phyloP scores from a whole-genome alignment of 2,797 vertebrate genomes.

The Lagodon rhomboides region DNA sequence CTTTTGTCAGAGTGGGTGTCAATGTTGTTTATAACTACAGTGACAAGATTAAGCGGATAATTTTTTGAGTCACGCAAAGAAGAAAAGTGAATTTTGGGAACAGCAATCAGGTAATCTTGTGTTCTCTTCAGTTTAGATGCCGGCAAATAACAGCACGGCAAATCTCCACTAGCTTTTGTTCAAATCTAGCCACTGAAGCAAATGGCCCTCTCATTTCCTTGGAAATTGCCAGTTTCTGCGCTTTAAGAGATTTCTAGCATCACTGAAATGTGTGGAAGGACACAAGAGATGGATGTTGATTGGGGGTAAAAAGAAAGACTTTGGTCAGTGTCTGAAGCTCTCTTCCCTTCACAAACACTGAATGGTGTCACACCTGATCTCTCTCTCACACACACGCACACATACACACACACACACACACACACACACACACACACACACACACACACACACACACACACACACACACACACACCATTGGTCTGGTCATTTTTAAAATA shows the following conservation, averaged over 20 bases:
- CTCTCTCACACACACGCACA: not conserved
- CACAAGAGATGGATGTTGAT: conserved; percentile 81
- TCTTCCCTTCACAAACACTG: conserved; percentile 28
- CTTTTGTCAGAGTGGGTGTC: no score
- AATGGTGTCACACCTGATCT: conserved; percentile 35
- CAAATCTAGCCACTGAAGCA: conserved; percentile 68
- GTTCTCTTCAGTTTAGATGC: no score
- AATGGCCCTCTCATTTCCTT: conserved; percentile 63
- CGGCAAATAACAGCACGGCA: conserved; percentile 3
- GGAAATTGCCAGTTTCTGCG: conserved; percentile 54
- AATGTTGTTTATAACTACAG: no score
- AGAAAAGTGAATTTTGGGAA: no score
- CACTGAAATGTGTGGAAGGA: conserved; percentile 69
- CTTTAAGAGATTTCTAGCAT: conserved; percentile 52
- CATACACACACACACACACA: not conserved
- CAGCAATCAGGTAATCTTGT: no score
- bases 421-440: not conserved
- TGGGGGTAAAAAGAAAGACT: conserved; percentile 17
- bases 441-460: conserved; percentile 1
- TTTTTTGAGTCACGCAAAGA: no score
- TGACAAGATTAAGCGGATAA: no score
- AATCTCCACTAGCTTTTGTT: conserved; percentile 63
- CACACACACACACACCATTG: not conserved
- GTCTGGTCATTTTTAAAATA: conserved; percentile 58
- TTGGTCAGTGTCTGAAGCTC: conserved; percentile 18